Conservation (phyloP, 2,113 vertebrate species). For the Galemys pyrenaicus region DNA sequence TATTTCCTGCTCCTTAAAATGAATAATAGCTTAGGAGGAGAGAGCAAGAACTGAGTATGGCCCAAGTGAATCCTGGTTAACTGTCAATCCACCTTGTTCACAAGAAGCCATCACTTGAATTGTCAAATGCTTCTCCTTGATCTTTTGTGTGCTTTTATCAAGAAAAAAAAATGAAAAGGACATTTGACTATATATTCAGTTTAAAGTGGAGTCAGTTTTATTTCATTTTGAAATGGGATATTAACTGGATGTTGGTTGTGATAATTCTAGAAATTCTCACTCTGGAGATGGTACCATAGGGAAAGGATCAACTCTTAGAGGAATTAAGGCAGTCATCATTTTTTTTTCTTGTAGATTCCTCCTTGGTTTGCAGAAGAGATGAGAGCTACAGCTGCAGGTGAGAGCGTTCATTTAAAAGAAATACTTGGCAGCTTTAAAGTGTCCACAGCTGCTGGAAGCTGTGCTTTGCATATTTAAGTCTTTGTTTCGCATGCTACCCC, state of each 20-base stretch:
- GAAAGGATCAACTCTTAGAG: background rate
- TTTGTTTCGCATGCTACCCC: constrained; percentile 25
- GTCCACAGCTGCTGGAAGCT: constrained; percentile 66
- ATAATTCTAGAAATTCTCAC: constrained; percentile 38
- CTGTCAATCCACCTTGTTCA: background rate
- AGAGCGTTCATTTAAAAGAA: constrained; percentile 42
- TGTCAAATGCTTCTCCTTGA: background rate
- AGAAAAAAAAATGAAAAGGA: background rate
- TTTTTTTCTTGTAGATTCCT: constrained; percentile 55
- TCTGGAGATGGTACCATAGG: background rate
- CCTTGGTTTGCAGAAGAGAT: constrained; percentile 15
- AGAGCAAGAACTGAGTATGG: background rate
- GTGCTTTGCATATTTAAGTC: constrained; percentile 43
- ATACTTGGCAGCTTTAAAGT: constrained; percentile 13
- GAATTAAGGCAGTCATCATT: constrained; percentile 51
- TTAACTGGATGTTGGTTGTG: background rate
- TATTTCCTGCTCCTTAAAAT: background rate
- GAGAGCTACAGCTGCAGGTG: constrained; percentile 67
- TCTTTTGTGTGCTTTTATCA: background rate
- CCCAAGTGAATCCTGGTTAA: background rate
- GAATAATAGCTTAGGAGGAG: background rate
- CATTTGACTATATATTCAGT: background rate
- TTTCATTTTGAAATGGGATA: constrained; percentile 36
- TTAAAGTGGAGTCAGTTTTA: background rate
- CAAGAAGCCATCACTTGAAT: background rate